These are phyloP conservation scores for Lasiommata megera DNA, from an alignment of 2,888 invertebrate species.

Conservation along the genomic window DNA sequence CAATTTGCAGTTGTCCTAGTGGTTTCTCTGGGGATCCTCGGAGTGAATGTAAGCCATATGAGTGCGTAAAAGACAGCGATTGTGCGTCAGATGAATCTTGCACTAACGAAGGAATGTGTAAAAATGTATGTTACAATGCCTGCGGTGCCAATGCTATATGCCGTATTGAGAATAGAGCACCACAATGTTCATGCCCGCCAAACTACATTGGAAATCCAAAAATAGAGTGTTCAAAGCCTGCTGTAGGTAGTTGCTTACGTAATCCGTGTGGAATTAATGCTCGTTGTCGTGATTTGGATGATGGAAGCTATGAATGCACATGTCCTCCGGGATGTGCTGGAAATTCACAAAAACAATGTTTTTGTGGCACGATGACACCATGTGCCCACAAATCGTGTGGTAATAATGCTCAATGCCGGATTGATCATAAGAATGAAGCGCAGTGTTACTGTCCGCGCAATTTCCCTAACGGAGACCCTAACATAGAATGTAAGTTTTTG, in stretches of 20 bases:
- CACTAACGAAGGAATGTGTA: conserved; percentile 84
- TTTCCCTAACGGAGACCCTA: conserved; percentile 92
- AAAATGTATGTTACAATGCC: conserved; percentile 90
- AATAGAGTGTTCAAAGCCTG: conserved; percentile 86
- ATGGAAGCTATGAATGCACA: conserved; percentile 90
- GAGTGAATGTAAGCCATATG: conserved; percentile 87
- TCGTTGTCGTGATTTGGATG: conserved; percentile 87
- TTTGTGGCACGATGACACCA: conserved; percentile 88
- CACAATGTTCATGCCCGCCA: conserved; percentile 92
- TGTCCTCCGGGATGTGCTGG: conserved; percentile 91
- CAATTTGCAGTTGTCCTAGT: conserved; percentile 93
- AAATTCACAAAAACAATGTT: conserved; percentile 89
- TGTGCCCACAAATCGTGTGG: conserved; percentile 91
- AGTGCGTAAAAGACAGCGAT: conserved; percentile 88
- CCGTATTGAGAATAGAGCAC: conserved; percentile 86
- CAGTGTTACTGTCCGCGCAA: conserved; percentile 92
- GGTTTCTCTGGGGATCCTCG: conserved; percentile 92
- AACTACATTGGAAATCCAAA: conserved; percentile 91
- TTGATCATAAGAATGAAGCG: conserved; percentile 84
- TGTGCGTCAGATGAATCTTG: conserved; percentile 90
- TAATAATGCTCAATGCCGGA: conserved; percentile 89
- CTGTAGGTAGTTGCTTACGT: conserved; percentile 87
- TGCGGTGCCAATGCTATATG: conserved; percentile 94
- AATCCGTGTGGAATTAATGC: conserved; percentile 93
- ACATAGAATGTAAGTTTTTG: conserved; percentile 88